Percentiles rank a stretch among this genome's conserved stretches.
phyloP scores from a whole-genome alignment of 2,797 vertebrate genomes.

The Meriones psammophilus region DNA sequence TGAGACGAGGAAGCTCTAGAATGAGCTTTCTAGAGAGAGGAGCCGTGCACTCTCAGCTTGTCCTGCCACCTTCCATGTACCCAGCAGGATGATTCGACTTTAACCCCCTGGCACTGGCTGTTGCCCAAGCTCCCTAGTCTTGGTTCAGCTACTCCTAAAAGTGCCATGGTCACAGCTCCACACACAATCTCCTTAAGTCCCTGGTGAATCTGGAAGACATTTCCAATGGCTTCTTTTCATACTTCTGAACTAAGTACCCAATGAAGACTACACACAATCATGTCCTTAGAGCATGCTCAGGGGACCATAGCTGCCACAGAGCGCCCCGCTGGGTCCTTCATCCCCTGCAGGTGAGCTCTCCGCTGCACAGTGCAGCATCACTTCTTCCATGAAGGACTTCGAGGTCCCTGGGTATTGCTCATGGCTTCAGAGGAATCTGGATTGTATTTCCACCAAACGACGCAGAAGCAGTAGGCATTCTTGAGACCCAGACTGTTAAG shows the following conservation, averaged over 20 bases:
- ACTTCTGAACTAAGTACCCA: conserved; percentile 56
- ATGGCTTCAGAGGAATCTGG: conserved; percentile 28
- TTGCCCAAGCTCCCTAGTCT: conserved; percentile 26
- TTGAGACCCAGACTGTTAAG: conserved; percentile 26
- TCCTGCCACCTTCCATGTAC: neutral
- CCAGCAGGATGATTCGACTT: conserved; percentile 48
- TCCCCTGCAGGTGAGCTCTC: conserved; percentile 30
- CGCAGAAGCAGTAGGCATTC: conserved; percentile 18
- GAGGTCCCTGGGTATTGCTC: neutral
- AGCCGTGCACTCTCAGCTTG: conserved; percentile 80
- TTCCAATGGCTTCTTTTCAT: conserved; percentile 85
- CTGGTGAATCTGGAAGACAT: conserved; percentile 84
- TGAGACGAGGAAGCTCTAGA: conserved; percentile 85
- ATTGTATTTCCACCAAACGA: conserved; percentile 41
- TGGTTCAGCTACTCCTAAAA: conserved; percentile 54
- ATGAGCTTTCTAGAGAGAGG: conserved; percentile 85
- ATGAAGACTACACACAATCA: conserved; percentile 75
- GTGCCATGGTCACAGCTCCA: conserved; percentile 50
- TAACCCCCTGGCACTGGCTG: neutral
- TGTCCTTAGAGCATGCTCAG: conserved; percentile 81
- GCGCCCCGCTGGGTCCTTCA: neutral
- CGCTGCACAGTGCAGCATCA: neutral
- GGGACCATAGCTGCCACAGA: conserved; percentile 73
- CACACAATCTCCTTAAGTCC: conserved; percentile 83
- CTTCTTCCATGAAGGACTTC: conserved; percentile 35